Evolutionary conservation across 2,797 vertebrate species (phyloP).

Genomic region (Cryptoblepharus egeriae): DNA sequence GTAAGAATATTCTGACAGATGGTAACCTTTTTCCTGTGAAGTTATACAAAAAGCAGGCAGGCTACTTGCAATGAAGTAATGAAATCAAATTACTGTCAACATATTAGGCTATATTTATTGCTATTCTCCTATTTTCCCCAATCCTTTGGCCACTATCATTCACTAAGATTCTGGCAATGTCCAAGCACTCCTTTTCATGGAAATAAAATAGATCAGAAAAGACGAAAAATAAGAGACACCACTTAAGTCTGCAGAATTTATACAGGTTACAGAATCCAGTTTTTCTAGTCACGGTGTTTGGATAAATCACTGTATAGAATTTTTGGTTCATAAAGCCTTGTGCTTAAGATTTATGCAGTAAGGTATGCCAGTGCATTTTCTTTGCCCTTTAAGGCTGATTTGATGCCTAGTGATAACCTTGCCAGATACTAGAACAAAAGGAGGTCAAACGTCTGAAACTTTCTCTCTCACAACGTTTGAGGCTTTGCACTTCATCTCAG

Average conservation of each 20-base stretch:
- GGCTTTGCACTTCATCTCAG: background rate
- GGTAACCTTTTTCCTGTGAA: no score
- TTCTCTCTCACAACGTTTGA: fast-evolving
- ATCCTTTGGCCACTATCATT: no score
- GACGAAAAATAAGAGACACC: background rate
- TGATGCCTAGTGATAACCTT: background rate
- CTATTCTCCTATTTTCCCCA: no score
- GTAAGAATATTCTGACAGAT: background rate
- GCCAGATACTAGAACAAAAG: background rate
- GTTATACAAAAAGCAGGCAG: no score
- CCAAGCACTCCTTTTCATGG: background rate
- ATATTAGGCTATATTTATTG: no score
- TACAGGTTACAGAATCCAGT: background rate
- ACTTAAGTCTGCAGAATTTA: background rate
- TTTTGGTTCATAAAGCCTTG: background rate
- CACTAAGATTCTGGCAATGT: background rate
- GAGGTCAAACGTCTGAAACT: background rate
- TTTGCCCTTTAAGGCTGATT: background rate
- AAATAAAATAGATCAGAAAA: background rate
- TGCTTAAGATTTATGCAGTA: no score
- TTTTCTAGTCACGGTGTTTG: background rate
- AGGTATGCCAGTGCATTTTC: background rate
- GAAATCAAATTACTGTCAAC: no score
- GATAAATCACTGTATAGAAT: background rate
- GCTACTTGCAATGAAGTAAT: no score